A percentile compares a stretch with the other conserved stretches of the same genome.
Conservation (phyloP, 2,888 invertebrate species). For the Tanypteryx hageni region DNA sequence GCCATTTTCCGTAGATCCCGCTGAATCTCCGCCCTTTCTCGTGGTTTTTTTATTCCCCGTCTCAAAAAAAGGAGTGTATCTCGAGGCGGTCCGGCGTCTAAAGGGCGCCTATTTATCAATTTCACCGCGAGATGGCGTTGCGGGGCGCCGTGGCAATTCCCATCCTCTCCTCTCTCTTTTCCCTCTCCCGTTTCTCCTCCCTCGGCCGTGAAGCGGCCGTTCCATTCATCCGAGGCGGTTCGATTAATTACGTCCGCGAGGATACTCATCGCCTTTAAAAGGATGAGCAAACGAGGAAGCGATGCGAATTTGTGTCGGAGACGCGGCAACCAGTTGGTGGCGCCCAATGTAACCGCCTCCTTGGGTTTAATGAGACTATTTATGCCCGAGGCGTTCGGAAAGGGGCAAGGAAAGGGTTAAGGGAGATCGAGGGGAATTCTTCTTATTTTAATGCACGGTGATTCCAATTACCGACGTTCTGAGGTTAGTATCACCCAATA, state of each 20-base stretch:
- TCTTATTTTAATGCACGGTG: too few relatives aligned
- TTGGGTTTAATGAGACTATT: neutral
- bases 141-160: neutral
- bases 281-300: slow-evolving; percentile 13
- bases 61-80: slow-evolving; percentile 1
- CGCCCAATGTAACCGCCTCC: too few relatives aligned
- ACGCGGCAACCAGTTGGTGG: neutral
- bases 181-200: neutral
- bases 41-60: neutral
- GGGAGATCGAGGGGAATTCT: too few relatives aligned
- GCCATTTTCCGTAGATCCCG: neutral
- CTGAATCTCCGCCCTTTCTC: neutral
- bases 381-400: neutral
- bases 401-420: too few relatives aligned
- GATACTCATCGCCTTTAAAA: slow-evolving; percentile 1
- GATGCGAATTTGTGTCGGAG: neutral
- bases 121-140: neutral
- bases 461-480: too few relatives aligned
- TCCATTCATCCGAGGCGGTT: slow-evolving; percentile 42
- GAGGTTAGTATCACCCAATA: too few relatives aligned
- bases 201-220: neutral
- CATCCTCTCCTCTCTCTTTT: neutral
- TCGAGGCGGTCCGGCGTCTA: slow-evolving; percentile 21
- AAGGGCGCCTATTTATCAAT: slow-evolving; percentile 11
- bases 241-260: slow-evolving; percentile 36